A percentile compares a stretch with the other conserved stretches of the same genome.
phyloP scores from a whole-genome alignment of 1,140 invertebrate genomes.

The Drosophila sp. region DNA sequence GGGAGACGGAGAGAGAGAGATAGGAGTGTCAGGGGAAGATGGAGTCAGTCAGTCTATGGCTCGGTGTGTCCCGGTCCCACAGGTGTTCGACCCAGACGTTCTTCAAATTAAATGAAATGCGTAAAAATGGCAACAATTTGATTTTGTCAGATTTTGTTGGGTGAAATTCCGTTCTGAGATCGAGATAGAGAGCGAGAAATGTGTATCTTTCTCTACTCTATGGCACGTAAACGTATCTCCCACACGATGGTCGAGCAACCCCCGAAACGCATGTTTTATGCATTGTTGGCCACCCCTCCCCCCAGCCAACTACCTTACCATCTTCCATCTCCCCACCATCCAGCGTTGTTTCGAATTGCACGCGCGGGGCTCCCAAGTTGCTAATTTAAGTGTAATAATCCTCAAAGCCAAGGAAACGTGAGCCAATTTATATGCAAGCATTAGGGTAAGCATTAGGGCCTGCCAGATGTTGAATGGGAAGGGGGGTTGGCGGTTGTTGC shows the following conservation, averaged over 20 bases:
- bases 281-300: conserved; percentile 33
- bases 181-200: conserved; percentile 27
- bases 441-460: conserved; percentile 50
- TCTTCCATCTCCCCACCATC: background rate
- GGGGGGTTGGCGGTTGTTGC: no score
- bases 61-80: conserved; percentile 49
- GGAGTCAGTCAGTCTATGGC: conserved; percentile 11
- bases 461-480: background rate
- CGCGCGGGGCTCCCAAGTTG: conserved; percentile 74
- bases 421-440: conserved; percentile 81
- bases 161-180: conserved; percentile 32
- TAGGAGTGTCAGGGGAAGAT: background rate
- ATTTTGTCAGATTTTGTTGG: conserved; percentile 77
- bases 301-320: background rate
- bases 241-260: conserved; percentile 44
- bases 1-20: conserved; percentile 22
- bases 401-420: conserved; percentile 80
- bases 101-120: conserved; percentile 82
- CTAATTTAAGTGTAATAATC: conserved; percentile 82
- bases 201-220: conserved; percentile 30
- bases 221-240: conserved; percentile 52
- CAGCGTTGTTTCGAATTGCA: conserved; percentile 49
- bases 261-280: conserved; percentile 71
- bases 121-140: conserved; percentile 82
- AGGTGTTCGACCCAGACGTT: conserved; percentile 62